phyloP scores from a whole-genome alignment of 1,140 invertebrate genomes.

The Aphidius ervi region DNA sequence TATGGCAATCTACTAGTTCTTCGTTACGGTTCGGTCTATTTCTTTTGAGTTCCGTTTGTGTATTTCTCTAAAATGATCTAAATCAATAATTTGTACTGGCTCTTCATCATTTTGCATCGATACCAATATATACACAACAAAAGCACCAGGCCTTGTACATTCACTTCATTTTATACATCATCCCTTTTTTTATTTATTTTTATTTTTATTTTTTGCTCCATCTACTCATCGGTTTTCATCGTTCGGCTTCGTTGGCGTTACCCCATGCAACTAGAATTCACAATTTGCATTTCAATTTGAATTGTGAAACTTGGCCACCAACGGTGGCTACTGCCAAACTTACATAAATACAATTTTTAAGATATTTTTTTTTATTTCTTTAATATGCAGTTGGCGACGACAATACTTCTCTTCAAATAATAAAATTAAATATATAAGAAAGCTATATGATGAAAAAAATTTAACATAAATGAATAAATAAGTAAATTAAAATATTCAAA shows the following conservation, averaged over 20 bases:
- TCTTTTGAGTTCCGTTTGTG: constrained; percentile 38
- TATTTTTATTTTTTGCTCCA: constrained; percentile 13
- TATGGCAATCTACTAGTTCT: constrained; percentile 26
- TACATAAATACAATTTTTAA: constrained; percentile 49
- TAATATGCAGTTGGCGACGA: background rate
- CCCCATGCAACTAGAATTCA: constrained; percentile 46
- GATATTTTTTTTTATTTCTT: constrained; percentile 22
- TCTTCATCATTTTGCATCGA: background rate
- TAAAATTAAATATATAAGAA: too few species aligned
- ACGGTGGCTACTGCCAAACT: constrained; percentile 41
- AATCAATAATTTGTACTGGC: background rate
- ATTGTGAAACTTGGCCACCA: constrained; percentile 38
- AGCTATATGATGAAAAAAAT: too few species aligned
- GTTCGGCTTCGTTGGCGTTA: constrained; percentile 30
- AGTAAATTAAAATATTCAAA: too few species aligned
- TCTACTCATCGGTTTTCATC: constrained; percentile 30
- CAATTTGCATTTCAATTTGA: constrained; percentile 53
- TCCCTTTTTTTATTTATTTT: constrained; percentile 4
- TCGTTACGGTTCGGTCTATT: constrained; percentile 30
- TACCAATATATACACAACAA: too few species aligned
- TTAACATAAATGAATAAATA: too few species aligned
- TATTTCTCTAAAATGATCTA: constrained; percentile 19
- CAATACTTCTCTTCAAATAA: background rate
- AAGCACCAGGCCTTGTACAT: background rate
- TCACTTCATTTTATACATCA: background rate